phyloP scores from a whole-genome alignment of 2,888 invertebrate genomes.

The Aromia moschata region DNA sequence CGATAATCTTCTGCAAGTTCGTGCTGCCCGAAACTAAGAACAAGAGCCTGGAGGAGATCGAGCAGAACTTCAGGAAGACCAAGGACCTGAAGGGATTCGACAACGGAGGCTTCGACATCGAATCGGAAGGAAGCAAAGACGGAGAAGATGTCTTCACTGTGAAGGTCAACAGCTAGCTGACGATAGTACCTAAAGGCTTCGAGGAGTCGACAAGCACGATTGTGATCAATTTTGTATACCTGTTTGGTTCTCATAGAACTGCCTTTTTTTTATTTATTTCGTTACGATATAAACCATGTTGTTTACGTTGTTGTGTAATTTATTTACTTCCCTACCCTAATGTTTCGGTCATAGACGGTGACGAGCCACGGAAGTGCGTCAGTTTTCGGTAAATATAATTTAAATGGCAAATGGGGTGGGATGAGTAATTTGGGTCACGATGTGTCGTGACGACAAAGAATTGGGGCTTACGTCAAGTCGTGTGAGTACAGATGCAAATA shows the following conservation, averaged over 20 bases:
- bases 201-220: conserved; percentile 11
- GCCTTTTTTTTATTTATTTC: conserved; percentile 34
- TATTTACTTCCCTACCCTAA: not conserved
- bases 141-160: conserved; percentile 7
- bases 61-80: conserved; percentile 68
- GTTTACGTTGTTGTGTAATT: not conserved
- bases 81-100: conserved; percentile 56
- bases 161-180: not conserved
- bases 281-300: conserved; percentile 22
- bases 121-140: conserved; percentile 35
- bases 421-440: too few relatives aligned
- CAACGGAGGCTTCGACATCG: conserved; percentile 47
- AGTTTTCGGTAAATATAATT: too few relatives aligned
- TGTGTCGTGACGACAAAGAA: too few relatives aligned
- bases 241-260: conserved; percentile 40
- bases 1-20: conserved; percentile 69
- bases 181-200: too few relatives aligned
- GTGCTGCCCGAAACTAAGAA: conserved; percentile 77
- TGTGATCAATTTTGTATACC: conserved; percentile 15
- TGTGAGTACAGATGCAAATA: too few relatives aligned
- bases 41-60: conserved; percentile 74
- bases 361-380: too few relatives aligned
- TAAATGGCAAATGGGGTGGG: too few relatives aligned
- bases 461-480: too few relatives aligned
- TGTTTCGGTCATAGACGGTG: too few relatives aligned